phyloP scores from a whole-genome alignment of 2,797 vertebrate species.

The Pterois miles region DNA sequence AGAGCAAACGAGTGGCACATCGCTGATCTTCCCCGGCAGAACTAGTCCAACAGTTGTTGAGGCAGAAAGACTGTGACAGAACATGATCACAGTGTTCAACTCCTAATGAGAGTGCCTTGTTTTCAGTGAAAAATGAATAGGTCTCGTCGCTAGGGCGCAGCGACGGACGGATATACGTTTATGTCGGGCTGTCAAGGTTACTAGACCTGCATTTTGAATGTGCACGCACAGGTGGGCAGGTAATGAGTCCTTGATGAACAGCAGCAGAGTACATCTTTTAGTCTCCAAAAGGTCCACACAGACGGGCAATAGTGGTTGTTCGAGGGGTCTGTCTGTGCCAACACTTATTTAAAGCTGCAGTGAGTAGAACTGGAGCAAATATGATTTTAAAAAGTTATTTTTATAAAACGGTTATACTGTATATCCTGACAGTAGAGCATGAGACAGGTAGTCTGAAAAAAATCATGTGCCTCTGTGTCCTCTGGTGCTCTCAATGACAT shows the following conservation, averaged over 20 bases:
- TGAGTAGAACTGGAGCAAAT: no score
- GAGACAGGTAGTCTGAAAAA: no score
- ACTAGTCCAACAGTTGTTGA: constrained; percentile 25
- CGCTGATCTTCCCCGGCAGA: constrained; percentile 27
- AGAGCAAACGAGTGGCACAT: constrained; percentile 23
- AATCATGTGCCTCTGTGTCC: no score
- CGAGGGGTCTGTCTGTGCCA: neutral
- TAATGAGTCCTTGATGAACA: constrained; percentile 12
- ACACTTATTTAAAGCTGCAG: no score
- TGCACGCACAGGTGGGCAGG: constrained; percentile 11
- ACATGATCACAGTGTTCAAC: constrained; percentile 36
- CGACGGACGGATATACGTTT: constrained; percentile 14
- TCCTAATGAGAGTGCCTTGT: constrained; percentile 48
- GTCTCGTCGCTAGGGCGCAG: neutral
- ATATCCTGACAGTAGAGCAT: no score
- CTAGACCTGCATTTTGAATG: constrained; percentile 5
- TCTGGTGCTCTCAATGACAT: no score
- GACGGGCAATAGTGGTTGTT: neutral
- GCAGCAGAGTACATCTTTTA: neutral
- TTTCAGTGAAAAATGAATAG: constrained; percentile 35
- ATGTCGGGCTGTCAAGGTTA: constrained; percentile 9
- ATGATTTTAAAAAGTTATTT: no score
- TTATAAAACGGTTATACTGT: no score
- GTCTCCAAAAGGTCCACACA: neutral
- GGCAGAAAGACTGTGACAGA: constrained; percentile 34